These are phyloP conservation scores for Eupithecia dodoneata DNA, from an alignment of 2,888 invertebrate species.

Conservation along the genomic window DNA sequence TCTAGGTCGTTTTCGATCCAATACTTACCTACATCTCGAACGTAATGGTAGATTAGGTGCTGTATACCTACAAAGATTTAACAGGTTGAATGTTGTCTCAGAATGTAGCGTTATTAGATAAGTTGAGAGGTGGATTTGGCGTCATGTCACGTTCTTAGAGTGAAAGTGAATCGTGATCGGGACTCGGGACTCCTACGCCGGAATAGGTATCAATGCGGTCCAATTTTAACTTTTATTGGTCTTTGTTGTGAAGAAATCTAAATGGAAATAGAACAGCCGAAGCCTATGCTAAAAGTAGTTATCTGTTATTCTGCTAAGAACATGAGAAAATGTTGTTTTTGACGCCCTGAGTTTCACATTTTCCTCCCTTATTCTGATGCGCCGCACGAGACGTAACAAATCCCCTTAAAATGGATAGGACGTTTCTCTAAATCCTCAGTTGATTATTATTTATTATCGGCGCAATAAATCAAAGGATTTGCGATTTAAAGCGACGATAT, in stretches of 20 bases:
- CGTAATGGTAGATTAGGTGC: slow-evolving; percentile 18
- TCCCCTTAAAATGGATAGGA: slow-evolving; percentile 80
- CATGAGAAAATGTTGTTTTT: slow-evolving; percentile 7
- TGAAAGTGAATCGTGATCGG: slow-evolving; percentile 67
- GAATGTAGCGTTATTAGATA: slow-evolving; percentile 61
- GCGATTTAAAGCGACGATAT: slow-evolving; percentile 43
- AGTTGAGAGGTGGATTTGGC: slow-evolving; percentile 68
- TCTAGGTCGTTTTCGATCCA: slow-evolving; percentile 30
- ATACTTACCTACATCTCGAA: slow-evolving; percentile 8
- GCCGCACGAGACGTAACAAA: slow-evolving; percentile 69
- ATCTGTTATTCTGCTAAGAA: slow-evolving; percentile 7
- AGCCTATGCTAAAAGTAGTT: not conserved
- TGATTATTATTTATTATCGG: slow-evolving; percentile 82
- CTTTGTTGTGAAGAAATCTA: slow-evolving; percentile 32
- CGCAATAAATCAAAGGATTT: slow-evolving; percentile 67
- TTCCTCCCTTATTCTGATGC: slow-evolving; percentile 68
- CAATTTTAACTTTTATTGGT: slow-evolving; percentile 49
- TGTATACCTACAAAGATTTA: slow-evolving; percentile 27
- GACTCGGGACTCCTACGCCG: slow-evolving; percentile 54
- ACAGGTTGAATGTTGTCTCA: slow-evolving; percentile 42
- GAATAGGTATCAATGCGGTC: slow-evolving; percentile 57
- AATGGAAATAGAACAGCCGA: slow-evolving; percentile 22
- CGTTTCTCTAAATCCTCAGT: slow-evolving; percentile 76
- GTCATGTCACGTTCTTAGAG: slow-evolving; percentile 64
- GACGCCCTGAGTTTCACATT: slow-evolving; percentile 36